Evolutionary conservation across 2,888 invertebrate species (phyloP).

Genomic region (Neoaliturus tenellus): DNA sequence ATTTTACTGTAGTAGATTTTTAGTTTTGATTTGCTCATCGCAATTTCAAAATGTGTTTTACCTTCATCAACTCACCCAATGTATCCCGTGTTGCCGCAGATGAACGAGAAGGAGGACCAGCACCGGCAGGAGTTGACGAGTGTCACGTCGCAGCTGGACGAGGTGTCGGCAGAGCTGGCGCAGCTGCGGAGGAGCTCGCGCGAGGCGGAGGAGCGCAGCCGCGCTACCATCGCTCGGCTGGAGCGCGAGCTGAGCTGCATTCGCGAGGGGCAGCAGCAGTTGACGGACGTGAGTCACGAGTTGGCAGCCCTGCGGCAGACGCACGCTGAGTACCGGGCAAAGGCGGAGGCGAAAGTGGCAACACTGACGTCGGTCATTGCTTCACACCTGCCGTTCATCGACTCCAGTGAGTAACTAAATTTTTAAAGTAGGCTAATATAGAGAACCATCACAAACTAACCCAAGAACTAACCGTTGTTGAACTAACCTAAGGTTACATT

Average conservation of each 20-base stretch:
- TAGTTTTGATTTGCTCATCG: no score
- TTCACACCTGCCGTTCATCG: slow-evolving; percentile 64
- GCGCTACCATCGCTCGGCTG: slow-evolving; percentile 67
- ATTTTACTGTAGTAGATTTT: no score
- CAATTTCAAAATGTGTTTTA: no score
- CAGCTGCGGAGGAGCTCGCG: slow-evolving; percentile 33
- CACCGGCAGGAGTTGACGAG: slow-evolving; percentile 77
- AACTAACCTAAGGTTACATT: no score
- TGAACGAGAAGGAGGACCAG: slow-evolving; percentile 83
- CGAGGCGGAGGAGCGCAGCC: slow-evolving; percentile 78
- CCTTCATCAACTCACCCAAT: no score
- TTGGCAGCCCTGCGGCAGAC: slow-evolving; percentile 42
- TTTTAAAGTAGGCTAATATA: no score
- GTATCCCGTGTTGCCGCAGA: no score
- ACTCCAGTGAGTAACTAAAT: slow-evolving; percentile 66
- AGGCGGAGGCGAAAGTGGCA: slow-evolving; percentile 58
- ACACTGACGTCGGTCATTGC: slow-evolving; percentile 59
- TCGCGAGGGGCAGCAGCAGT: slow-evolving; percentile 49
- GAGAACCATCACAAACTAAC: no score
- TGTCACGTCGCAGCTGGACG: slow-evolving; percentile 79
- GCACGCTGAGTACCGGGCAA: slow-evolving; percentile 55
- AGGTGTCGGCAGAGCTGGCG: slow-evolving; percentile 80
- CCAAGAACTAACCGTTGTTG: no score
- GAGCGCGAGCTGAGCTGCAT: slow-evolving; percentile 50
- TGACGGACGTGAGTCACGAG: slow-evolving; percentile 54